Percentiles rank a stretch among this genome's conserved stretches.
Conservation (phyloP, 2,888 invertebrate genomes). For the Chironomus tentans region DNA sequence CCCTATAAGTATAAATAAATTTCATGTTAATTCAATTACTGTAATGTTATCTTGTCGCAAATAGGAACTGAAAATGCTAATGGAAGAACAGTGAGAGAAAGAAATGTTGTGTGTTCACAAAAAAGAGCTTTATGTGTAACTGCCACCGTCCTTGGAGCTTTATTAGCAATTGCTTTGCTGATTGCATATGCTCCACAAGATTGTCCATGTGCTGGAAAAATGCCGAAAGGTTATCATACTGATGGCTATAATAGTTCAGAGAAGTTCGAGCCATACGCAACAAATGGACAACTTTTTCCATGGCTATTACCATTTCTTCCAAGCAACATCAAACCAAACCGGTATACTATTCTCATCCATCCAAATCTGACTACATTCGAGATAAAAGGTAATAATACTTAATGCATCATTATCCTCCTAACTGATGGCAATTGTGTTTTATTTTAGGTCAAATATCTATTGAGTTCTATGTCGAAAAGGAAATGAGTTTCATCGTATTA, state of each 20-base stretch:
- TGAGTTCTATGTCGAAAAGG: constrained; percentile 72
- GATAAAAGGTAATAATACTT: constrained; percentile 58
- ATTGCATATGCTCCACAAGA: constrained; percentile 85
- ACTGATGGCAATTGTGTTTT: neutral
- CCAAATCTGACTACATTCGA: constrained; percentile 85
- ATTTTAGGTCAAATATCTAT: constrained; percentile 70
- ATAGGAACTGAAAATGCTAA: constrained; percentile 41
- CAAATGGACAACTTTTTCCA: constrained; percentile 66
- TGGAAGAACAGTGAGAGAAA: constrained; percentile 42
- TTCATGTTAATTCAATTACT: neutral
- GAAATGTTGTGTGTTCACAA: constrained; percentile 73
- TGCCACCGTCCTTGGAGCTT: constrained; percentile 65
- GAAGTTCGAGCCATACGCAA: constrained; percentile 57
- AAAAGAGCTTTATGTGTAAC: constrained; percentile 75
- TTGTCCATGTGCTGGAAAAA: constrained; percentile 60
- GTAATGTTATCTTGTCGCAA: neutral
- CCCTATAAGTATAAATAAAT: constrained; percentile 20
- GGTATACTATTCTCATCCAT: constrained; percentile 83
- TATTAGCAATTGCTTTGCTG: constrained; percentile 74
- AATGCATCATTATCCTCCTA: constrained; percentile 28
- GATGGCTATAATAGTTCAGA: constrained; percentile 55
- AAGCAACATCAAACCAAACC: constrained; percentile 64
- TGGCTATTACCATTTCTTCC: constrained; percentile 73
- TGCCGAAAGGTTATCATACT: constrained; percentile 51
- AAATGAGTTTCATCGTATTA: constrained; percentile 72